Base-by-base conservation (phyloP, 2,113 vertebrate species). In the Notothenia coriiceps region DNA sequence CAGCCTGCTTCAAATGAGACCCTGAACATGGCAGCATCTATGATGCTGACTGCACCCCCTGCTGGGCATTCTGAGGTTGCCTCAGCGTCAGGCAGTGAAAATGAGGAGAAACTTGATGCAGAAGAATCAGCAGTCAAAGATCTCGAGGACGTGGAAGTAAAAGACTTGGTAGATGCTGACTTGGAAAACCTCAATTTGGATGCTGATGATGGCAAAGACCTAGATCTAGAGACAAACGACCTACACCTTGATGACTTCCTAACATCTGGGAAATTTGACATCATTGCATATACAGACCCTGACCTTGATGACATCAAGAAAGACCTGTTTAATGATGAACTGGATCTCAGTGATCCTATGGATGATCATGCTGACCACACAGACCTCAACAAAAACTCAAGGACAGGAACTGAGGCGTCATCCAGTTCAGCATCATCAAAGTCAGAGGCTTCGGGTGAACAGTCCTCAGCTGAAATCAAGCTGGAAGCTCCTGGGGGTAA, bases 241-340 rank as follows among this genome's bases (percentile, higher is more conserved):
- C 94, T 98, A 77, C 97, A 99, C 80, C 95, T 99, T n/a, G 98
- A 99, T 85, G 97, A 99, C 89, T 97, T 99, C 56, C 85, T 99
- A 20, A 95, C 94, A 82, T 97, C 97, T 6, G 98, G 97, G 4
- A 97, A 99, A 77, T 99, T 99, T 91, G 98, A 99, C 90, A 96
- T 99, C 40, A 98, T 99, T 82, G 98, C 98, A 0, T 99, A 99
- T 62, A 98, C 98, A 17, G 97, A 99, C 70, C 98, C 98, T 46
- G 98, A 98, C 71, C 95, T 97, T 56, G 97, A 99, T 82, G 97
- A 95, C 56, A 97, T 98, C 85, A 98, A 98, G 89, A 98, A 98
- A 88, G 96, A 97, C 86, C 95, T 98, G 97, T 98, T 99, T 86
- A 99, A 95, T 51, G 98, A 98, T 85, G 98, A 99, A 40, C 89